Evolutionary conservation across 2,888 invertebrate genomes (phyloP).

Genomic region (Andrena flavipes): DNA sequence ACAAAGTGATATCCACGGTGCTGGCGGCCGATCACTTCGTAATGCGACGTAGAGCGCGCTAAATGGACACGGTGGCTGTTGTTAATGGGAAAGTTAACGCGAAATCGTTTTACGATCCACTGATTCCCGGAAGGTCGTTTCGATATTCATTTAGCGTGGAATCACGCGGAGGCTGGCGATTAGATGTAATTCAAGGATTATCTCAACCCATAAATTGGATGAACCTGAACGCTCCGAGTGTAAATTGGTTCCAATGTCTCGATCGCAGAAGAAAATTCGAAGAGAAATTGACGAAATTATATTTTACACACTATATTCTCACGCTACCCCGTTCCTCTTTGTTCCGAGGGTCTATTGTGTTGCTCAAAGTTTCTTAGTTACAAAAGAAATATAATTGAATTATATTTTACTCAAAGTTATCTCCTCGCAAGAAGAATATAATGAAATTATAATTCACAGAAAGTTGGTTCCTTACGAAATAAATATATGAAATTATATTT

Average conservation of each 20-base stretch:
- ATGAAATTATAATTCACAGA: too few relatives aligned
- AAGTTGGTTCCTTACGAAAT: too few relatives aligned
- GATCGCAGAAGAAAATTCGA: not conserved
- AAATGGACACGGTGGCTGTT: not conserved
- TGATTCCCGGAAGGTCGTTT: slow-evolving; percentile 34
- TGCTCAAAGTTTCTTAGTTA: too few relatives aligned
- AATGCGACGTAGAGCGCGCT: not conserved
- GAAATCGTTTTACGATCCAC: slow-evolving; percentile 39
- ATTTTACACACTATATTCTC: too few relatives aligned
- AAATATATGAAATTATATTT: too few relatives aligned
- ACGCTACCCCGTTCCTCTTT: too few relatives aligned
- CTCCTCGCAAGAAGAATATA: too few relatives aligned
- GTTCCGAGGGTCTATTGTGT: too few relatives aligned
- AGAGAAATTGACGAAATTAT: too few relatives aligned
- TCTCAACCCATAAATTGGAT: not conserved
- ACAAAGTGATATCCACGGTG: not conserved
- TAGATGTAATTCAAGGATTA: slow-evolving; percentile 22
- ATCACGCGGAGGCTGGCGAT: slow-evolving; percentile 11
- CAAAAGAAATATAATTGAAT: too few relatives aligned
- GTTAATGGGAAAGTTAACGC: slow-evolving; percentile 12
- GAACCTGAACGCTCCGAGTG: not conserved
- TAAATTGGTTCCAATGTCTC: not conserved
- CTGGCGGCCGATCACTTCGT: not conserved
- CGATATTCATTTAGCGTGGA: not conserved
- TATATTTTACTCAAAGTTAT: too few relatives aligned